phyloP scores from a whole-genome alignment of 92 coral and sea anemone species.

The Metridium senile region DNA sequence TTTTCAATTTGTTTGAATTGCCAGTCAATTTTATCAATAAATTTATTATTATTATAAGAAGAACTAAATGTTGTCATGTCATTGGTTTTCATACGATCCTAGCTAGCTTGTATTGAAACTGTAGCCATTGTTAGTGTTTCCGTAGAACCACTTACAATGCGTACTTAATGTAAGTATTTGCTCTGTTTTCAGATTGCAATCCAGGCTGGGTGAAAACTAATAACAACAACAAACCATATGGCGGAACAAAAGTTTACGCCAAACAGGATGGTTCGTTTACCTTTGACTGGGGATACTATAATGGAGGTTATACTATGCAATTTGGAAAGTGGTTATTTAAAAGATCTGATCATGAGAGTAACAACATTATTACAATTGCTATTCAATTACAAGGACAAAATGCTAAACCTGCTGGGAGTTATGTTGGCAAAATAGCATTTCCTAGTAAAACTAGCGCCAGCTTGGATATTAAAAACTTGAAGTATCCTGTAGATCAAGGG shows the following conservation, averaged over 20 bases:
- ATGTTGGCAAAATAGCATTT: constrained; percentile 3
- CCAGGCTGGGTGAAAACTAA: neutral
- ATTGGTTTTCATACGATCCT: too few species aligned
- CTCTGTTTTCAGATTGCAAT: constrained; percentile 24
- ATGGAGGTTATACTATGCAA: neutral
- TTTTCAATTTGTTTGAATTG: too few species aligned
- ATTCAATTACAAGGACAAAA: neutral
- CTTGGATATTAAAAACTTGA: constrained; percentile 8
- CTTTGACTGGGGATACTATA: constrained; percentile 19
- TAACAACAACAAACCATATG: constrained; percentile 1
- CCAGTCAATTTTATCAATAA: too few species aligned
- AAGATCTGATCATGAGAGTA: neutral
- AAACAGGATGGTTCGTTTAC: neutral
- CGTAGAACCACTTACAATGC: too few species aligned
- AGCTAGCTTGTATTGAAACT: too few species aligned
- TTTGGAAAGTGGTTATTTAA: neutral
- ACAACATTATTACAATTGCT: neutral
- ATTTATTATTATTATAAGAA: too few species aligned
- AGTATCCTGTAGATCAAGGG: constrained; percentile 16
- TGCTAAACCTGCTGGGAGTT: neutral
- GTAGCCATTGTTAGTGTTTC: too few species aligned
- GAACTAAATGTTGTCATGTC: too few species aligned
- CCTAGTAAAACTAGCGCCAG: neutral
- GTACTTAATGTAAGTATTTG: too few species aligned
- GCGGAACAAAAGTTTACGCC: constrained; percentile 8